Conservation (phyloP, 2,888 invertebrate species). For the Phalera bucephala region DNA sequence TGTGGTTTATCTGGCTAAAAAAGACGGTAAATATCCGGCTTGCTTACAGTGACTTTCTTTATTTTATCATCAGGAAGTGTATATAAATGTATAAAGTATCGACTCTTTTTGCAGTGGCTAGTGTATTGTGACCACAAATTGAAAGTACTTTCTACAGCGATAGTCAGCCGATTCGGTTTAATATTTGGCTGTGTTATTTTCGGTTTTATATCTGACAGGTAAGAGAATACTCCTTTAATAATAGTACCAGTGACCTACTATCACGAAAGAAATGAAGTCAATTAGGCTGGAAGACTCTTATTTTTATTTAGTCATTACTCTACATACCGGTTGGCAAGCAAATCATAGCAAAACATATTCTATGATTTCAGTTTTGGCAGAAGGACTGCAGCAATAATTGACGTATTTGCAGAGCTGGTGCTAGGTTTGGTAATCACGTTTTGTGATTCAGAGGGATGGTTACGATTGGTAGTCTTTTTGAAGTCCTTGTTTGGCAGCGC, state of each 20-base stretch:
- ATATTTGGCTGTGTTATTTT: slow-evolving; percentile 66
- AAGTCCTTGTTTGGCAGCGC: slow-evolving; percentile 61
- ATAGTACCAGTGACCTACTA: not conserved
- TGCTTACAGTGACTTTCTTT: not conserved
- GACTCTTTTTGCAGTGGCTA: slow-evolving; percentile 52
- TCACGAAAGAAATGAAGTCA: too few relatives aligned
- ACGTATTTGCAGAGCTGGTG: slow-evolving; percentile 43
- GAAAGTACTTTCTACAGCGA: slow-evolving; percentile 56
- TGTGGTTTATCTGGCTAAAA: slow-evolving; percentile 66
- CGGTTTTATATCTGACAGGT: slow-evolving; percentile 69
- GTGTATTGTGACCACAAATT: slow-evolving; percentile 60
- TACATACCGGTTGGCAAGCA: not conserved
- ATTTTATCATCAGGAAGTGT: not conserved
- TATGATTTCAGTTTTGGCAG: slow-evolving; percentile 63
- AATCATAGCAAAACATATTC: not conserved
- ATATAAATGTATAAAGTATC: not conserved
- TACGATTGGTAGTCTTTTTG: slow-evolving; percentile 59
- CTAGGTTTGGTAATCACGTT: slow-evolving; percentile 55
- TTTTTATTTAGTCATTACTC: not conserved
- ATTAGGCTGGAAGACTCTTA: too few relatives aligned
- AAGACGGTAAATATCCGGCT: slow-evolving; percentile 50
- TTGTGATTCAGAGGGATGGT: slow-evolving; percentile 68
- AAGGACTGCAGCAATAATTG: slow-evolving; percentile 48
- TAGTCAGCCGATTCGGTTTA: slow-evolving; percentile 63
- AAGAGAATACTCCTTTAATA: too few relatives aligned